These are phyloP conservation scores for Gallinago undulata DNA, from an alignment of 2,113 vertebrate genomes.

Conservation along the genomic window DNA sequence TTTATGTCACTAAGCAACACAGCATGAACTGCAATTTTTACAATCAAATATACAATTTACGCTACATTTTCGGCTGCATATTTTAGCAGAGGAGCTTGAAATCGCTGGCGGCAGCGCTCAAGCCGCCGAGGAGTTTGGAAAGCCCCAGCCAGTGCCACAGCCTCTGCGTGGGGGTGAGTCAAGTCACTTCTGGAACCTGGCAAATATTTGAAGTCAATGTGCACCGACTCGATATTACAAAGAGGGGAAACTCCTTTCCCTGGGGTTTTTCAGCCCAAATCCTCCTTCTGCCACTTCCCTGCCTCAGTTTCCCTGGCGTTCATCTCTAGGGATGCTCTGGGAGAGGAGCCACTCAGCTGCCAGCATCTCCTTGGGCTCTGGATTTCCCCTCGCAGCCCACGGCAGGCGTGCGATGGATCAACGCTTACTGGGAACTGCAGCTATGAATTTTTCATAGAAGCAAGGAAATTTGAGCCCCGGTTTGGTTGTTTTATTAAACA, in stretches of 20 bases:
- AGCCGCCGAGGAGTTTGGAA: background rate
- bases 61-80: background rate
- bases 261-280: background rate
- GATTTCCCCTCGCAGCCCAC: background rate
- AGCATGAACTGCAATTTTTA: conserved; percentile 48
- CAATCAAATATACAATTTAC: conserved; percentile 51
- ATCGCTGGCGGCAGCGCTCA: background rate
- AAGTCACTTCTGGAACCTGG: background rate
- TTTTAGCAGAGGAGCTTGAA: conserved; percentile 14
- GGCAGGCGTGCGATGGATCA: background rate
- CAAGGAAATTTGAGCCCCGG: conserved; percentile 33
- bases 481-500: conserved; percentile 66
- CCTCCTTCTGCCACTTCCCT: background rate
- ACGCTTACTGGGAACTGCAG: background rate
- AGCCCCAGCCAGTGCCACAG: background rate
- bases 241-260: background rate
- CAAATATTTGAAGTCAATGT: background rate
- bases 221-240: fast-evolving
- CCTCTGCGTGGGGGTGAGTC: background rate
- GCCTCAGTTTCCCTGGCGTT: background rate
- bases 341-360: background rate
- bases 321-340: fast-evolving
- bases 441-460: conserved; percentile 60
- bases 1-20: conserved; percentile 63
- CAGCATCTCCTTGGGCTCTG: background rate